Evolutionary conservation across 2,113 vertebrate genomes (phyloP), one percentile per base, ranked within the genome.

Genomic region (Notothenia coriiceps): DNA sequence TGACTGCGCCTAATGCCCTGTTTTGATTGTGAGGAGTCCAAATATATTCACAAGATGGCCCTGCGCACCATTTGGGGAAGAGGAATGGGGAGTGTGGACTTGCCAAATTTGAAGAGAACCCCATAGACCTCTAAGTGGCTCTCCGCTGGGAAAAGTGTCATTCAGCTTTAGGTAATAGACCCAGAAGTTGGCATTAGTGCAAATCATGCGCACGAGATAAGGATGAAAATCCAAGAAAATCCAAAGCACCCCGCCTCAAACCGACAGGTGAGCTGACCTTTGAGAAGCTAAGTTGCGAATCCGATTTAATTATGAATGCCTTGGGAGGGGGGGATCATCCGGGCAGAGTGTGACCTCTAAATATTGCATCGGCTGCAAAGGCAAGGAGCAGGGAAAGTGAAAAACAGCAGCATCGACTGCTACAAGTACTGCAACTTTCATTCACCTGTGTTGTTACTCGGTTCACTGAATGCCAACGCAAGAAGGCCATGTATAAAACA

Each of bases 241-340:
- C 80, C 70, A 80, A 87, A 65, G 83, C 74, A 13, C 3, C 54
- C 35, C n/a, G 25, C 74, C 76, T 80, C 47, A 70, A 78, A 83
- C 66, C 1, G 84, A 90, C 86, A 88, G 86, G 87, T 89, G 85
- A 87, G 86, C 76, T 90, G 89, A 93, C 89, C 89, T 93, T 92
- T 92, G 40, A 83, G 82, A 89, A 87, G 74, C 74, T 67, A 85
- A 84, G 78, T 75, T 85, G 88, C 78, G 49, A 83, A 86, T 85
- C 87, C 70, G 73, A 88, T 91, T 91, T 70, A 91, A 90, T 90
- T 91, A 93, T 88, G 80, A 84, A 93, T 82, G 78, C 80, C 56
- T 77, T 65, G 57, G 79, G 73, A 83, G 57, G 71, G 7, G 2
- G 15, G 57, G 79, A 74, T 88, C 79, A 81, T 75, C 61, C 14